Evolutionary conservation across 1,140 invertebrate species (phyloP), one percentile per base, ranked within the genome.

Genomic region (Epicauta chinensis): DNA sequence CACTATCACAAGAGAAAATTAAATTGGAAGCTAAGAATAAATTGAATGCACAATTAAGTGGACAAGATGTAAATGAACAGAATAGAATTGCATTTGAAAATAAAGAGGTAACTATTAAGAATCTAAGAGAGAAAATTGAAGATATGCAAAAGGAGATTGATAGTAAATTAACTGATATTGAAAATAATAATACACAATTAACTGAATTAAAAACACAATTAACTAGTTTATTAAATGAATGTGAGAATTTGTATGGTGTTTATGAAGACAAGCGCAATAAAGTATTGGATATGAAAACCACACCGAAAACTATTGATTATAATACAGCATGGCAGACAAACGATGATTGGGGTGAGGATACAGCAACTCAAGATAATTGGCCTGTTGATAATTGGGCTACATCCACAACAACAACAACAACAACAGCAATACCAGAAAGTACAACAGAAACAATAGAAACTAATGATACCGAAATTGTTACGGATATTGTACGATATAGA

Each of bases 41-140:
- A 62, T 64, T 77, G 9, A 82, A 81, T 54, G 61, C 75, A 1
- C 66, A 61, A 41, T 54, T 60, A 42, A 61, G 44, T 41, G 37
- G 80, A 50, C 77, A 78, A 41, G 80, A 80, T 13, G 76, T 79
- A 17, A 23, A 5, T 11, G 80, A 85, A 38, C 81, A 84, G 57
- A 78, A 82, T 2, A 84, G 83, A 62, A 73, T 84, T 53, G 77
- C 82, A 31, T 82, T 89, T 51, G 86, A 82, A 60, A 89, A 87
- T 68, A 89, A 91, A 71, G 81, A 93, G 68, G 82, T 89, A 15
- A 83, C 83, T 2, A 76, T 97, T 3, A 93, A 93, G 62, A 90
- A 93, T 69, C 74, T 95, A 41, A 78, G 82, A 56, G 67, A 67
- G 13, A 63, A 79, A 71, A 74, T 82, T 14, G 78, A 80, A 58